A percentile compares a stretch with the other conserved stretches of the same genome.
Evolutionary conservation across 1,140 invertebrate species (phyloP).

Genomic region (Plectrocnemia conspersa): DNA sequence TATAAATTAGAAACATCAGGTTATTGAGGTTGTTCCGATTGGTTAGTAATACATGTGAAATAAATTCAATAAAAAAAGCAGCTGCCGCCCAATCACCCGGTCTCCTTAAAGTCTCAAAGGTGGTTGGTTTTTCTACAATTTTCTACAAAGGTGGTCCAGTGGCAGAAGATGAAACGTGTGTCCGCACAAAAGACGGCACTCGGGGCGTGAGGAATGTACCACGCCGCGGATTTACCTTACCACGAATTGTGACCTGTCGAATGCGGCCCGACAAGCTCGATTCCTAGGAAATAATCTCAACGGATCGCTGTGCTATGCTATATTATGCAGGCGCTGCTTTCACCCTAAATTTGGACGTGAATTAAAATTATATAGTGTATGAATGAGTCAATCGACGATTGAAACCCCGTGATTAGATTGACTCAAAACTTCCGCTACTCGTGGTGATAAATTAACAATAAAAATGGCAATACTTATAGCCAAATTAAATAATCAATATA

Average conservation of each 20-base stretch:
- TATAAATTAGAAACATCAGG: background rate
- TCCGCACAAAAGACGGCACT: constrained; percentile 12
- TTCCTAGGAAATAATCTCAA: too few species aligned
- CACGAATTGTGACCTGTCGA: constrained; percentile 8
- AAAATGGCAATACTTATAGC: too few species aligned
- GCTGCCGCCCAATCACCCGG: background rate
- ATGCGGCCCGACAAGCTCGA: background rate
- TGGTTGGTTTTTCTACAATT: constrained; percentile 8
- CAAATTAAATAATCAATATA: too few species aligned
- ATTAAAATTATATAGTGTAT: too few species aligned
- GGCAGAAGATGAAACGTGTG: constrained; percentile 7
- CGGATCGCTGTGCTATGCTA: too few species aligned
- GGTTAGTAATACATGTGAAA: background rate
- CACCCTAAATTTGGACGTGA: too few species aligned
- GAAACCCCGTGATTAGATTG: too few species aligned
- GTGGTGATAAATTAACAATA: too few species aligned
- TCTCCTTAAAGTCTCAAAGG: background rate
- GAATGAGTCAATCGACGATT: too few species aligned
- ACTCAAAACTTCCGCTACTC: too few species aligned
- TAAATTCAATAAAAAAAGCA: background rate
- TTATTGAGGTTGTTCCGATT: background rate
- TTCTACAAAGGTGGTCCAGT: constrained; percentile 12
- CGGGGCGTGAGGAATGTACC: constrained; percentile 18
- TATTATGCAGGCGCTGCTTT: too few species aligned
- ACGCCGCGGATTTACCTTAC: constrained; percentile 16